phyloP scores from a whole-genome alignment of 2,888 invertebrate species.

The Thymelicus sylvestris region DNA sequence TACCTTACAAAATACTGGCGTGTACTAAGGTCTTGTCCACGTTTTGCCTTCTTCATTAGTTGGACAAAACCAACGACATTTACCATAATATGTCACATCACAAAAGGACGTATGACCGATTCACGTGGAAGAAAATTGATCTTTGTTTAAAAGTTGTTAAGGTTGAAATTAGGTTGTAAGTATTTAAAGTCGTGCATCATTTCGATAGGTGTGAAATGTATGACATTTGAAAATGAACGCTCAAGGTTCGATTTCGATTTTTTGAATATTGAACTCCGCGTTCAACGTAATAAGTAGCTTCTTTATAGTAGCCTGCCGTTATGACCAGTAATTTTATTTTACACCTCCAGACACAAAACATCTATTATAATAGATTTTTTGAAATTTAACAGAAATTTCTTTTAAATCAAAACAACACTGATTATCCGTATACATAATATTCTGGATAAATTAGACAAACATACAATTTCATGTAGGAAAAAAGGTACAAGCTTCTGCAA shows the following conservation, averaged over 20 bases:
- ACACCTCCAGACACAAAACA: constrained; percentile 32
- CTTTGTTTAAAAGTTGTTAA: fast-evolving
- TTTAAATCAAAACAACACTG: background rate
- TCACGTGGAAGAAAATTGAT: constrained; percentile 29
- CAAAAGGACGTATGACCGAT: constrained; percentile 49
- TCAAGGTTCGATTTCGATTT: constrained; percentile 62
- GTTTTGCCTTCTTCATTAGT: constrained; percentile 69
- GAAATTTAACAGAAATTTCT: constrained; percentile 34
- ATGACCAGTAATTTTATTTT: constrained; percentile 35
- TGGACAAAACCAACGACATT: constrained; percentile 80
- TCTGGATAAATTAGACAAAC: too few species aligned
- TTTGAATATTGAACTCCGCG: constrained; percentile 55
- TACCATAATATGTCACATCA: constrained; percentile 54
- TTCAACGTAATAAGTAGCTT: constrained; percentile 34
- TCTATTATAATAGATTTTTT: constrained; percentile 9
- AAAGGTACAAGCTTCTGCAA: too few species aligned
- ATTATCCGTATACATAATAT: background rate
- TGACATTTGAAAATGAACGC: constrained; percentile 73
- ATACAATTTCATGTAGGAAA: too few species aligned
- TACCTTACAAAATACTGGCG: constrained; percentile 1
- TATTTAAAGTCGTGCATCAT: constrained; percentile 44
- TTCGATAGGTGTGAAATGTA: constrained; percentile 69
- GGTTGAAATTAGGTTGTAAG: constrained; percentile 39
- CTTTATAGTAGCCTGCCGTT: constrained; percentile 32
- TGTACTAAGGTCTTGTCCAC: constrained; percentile 46